Evolutionary conservation across 2,113 vertebrate genomes (phyloP), one percentile per base, ranked within the genome.

Genomic region (Phoxinus phoxinus): DNA sequence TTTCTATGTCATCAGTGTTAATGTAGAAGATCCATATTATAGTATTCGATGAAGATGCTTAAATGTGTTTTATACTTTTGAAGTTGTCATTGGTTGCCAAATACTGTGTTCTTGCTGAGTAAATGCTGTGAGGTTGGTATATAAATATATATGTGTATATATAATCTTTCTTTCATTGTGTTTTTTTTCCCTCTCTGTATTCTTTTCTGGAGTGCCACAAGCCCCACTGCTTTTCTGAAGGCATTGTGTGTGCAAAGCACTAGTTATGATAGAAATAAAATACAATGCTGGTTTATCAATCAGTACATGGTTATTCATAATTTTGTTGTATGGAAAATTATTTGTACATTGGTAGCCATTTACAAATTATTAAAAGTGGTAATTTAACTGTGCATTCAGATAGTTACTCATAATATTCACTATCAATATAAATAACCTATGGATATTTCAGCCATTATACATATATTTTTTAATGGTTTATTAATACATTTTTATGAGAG

Each of bases 31-130:
- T 88, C 86, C 91, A 90, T 93, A 93, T 87, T 93, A 91, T 87
- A 89, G 92, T 93, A 56, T 85, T 87, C n/a, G 86, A 91, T 93
- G 92, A 93, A 90, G 91, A 91, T 91, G 86, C 78, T 87, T 75
- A 67, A 83, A 85, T 76, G 82, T 86, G 83, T 87, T 90, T 86
- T 89, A 74, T 89, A 87, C 61, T 84, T 86, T 82, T 87, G 48
- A 86, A 78, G 80, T 91, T 92, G 90, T 94, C 93, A 92, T 91
- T 92, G 90, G 91, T 94, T 94, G 94, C 94, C 94, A 95, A 95
- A 93, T 85, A 91, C 92, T 93, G 90, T 94, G 93, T 85, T 92
- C 83, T 89, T 92, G 90, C 91, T 91, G 88, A 89, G 90, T 92
- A 92, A 89, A 90, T 86, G 89, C 91, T 89, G 86, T 83, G 77